Evolutionary conservation across 2,888 invertebrate species (phyloP), one percentile per base, ranked within the genome.

Genomic region (Drosophila longiperda): DNA sequence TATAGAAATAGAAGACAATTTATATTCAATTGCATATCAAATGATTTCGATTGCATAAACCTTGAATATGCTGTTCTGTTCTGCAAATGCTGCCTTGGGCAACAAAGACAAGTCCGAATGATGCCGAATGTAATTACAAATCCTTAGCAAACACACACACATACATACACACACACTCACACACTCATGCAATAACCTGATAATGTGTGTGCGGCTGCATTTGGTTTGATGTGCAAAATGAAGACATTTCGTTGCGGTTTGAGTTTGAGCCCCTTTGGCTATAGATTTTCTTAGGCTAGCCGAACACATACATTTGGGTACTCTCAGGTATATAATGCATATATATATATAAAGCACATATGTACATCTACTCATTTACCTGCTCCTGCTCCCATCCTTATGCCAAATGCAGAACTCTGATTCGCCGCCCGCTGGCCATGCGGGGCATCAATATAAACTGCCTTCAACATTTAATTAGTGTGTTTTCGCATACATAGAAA

Each of bases 401-500:
- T 55, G 36, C 2, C 54, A 12, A 11, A 45, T 45, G 45, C 38
- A 55, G 20, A 53, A 26, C 53, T 61, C 42, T 40, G 53, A 63
- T 29, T 38, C 54, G 77, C 62, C 71, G 80, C 72, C 83, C 80
- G 77, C 66, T 80, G 85, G 85, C 78, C 83, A 87, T 80, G 84
- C 70, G 74, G 78, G 73, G 85, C 76, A 87, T 84, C 85, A 86
- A 88, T 85, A 87, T 87, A 88, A 91, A 87, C 85, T 86, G 85
- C 91, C 90, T 90, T 89, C 88, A 90, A 89, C 91, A 91, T 91
- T 91, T 92, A 91, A 91, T 91, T 91, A 91, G 91, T 91, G 88
- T 92, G 88, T 86, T 89, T 87, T 86, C 80, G 73, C 85, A 86
- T 73, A 82, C 79, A 84, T 75, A 79, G 75, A 82, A 26, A 57